Base-by-base conservation (phyloP, 2,888 invertebrate species). In the Lacanobia wlatinum region DNA sequence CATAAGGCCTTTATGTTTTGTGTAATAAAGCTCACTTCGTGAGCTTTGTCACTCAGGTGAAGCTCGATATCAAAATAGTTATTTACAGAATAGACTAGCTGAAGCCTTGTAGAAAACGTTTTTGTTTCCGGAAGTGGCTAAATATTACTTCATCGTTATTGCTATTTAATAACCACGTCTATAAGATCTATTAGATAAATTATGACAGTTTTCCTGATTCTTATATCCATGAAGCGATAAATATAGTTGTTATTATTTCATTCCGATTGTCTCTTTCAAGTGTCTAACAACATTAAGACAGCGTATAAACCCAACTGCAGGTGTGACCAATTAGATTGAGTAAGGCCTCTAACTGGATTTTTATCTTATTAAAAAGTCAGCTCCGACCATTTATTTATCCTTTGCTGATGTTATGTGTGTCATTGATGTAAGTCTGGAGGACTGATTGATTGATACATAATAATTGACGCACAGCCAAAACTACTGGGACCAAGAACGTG, bases 161-260 rank as follows among this genome's bases (percentile, higher is more conserved):
- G 28, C 6, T 52, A 23, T 78, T 60, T 43, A 48, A 69, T 53
- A 77, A 53, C 28, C 38, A 60, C 46, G 21, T 48, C 18, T 48
- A 8, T 28, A 12, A 14, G 34, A 75, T 56, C 18, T 59, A 12
- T 56, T 46, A 12, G 7, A 61, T 58, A 61, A 38, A 46, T 46
- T 28, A 78, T 28, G 16, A 9, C 43, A 59, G 34, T 67, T 75
- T 67, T 75, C 53, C 62, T 75, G n/a, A 74, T 62, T 59, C 53
- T 63, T 46, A n/a, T 50, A 55, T 55, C 7, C 34, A 59, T 50
- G 14, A 48, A 53, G 28, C 48, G 46, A 53, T 58, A 21, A 61
- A 62, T 70, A 50, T n/a, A 40, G 40, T 40, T 68, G 52, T 59
- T 34, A 16, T 71, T 58, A 58, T 50, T 63, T 68, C 34, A 56